Evolutionary conservation across 1,140 invertebrate species (phyloP).

Genomic region (Maconellicoccus hirsutus): DNA sequence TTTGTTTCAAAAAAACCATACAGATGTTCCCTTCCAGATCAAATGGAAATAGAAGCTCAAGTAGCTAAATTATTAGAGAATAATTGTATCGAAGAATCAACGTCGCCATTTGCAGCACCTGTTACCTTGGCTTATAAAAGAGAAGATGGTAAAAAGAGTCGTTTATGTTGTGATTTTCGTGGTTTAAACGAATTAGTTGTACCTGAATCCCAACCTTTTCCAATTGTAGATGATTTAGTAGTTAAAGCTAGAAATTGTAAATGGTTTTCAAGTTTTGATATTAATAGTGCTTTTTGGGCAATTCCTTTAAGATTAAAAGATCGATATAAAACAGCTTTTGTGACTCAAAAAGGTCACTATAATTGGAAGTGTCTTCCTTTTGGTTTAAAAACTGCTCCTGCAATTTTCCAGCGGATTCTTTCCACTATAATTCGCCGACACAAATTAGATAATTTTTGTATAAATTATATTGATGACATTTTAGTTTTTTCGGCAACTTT

Average conservation of each 20-base stretch:
- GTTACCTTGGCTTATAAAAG: constrained; percentile 34
- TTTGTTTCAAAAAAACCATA: constrained; percentile 33
- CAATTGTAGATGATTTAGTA: constrained; percentile 33
- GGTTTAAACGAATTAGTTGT: constrained; percentile 35
- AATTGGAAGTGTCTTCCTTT: constrained; percentile 34
- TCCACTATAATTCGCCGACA: constrained; percentile 21
- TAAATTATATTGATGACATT: constrained; percentile 30
- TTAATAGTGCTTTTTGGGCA: constrained; percentile 37
- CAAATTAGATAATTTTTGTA: constrained; percentile 24
- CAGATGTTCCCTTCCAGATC: constrained; percentile 33
- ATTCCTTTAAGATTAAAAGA: constrained; percentile 33
- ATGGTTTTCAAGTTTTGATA: constrained; percentile 34
- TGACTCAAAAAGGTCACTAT: constrained; percentile 34
- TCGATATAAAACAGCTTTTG: constrained; percentile 34
- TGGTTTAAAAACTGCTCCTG: constrained; percentile 35
- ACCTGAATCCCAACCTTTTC: constrained; percentile 35
- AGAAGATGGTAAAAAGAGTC: constrained; percentile 33
- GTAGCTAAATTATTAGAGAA: constrained; percentile 33
- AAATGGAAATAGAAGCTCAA: constrained; percentile 34
- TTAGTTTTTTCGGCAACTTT: constrained; percentile 29
- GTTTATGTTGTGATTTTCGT: constrained; percentile 33
- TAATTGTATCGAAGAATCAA: constrained; percentile 34
- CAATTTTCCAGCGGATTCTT: constrained; percentile 36
- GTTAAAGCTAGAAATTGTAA: constrained; percentile 33
- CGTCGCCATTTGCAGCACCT: constrained; percentile 34